phyloP scores from a whole-genome alignment of 2,888 invertebrate species.

The Scelioninae gen. 2 region DNA sequence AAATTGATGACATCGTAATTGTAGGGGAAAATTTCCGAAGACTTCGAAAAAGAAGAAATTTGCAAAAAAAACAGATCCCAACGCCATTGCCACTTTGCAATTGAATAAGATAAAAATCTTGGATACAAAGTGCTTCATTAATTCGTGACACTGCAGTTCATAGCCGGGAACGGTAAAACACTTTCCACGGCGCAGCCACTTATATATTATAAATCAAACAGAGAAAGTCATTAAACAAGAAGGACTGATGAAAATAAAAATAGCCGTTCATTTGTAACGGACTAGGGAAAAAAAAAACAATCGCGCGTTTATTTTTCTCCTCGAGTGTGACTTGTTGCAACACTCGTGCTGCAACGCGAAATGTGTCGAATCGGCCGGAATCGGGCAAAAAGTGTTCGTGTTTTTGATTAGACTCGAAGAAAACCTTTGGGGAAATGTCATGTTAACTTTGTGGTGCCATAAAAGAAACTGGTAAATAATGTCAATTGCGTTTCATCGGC shows the following conservation, averaged over 20 bases:
- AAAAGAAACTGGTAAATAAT: too few species aligned
- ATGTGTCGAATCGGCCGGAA: too few species aligned
- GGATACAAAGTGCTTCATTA: slow-evolving; percentile 52
- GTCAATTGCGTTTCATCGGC: too few species aligned
- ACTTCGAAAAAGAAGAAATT: slow-evolving; percentile 5
- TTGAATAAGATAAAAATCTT: slow-evolving; percentile 53
- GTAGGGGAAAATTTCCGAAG: slow-evolving; percentile 11
- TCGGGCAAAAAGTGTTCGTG: too few species aligned
- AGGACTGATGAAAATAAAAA: slow-evolving; percentile 23
- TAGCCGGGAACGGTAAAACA: slow-evolving; percentile 42
- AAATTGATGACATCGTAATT: slow-evolving; percentile 19
- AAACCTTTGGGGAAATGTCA: background rate
- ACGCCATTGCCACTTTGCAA: slow-evolving; percentile 29
- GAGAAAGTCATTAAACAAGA: slow-evolving; percentile 49
- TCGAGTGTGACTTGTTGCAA: too few species aligned
- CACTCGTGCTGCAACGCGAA: too few species aligned
- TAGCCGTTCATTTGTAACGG: slow-evolving; percentile 4
- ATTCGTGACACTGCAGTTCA: slow-evolving; percentile 52
- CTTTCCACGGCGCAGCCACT: slow-evolving; percentile 47
- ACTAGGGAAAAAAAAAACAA: slow-evolving; percentile 1
- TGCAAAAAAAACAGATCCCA: slow-evolving; percentile 17
- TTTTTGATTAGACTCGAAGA: background rate
- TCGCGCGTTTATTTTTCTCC: too few species aligned
- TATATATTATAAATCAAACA: slow-evolving; percentile 51
- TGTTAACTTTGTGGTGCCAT: background rate